phyloP scores from a whole-genome alignment of 2,113 vertebrate genomes.

The Eolophus roseicapilla region DNA sequence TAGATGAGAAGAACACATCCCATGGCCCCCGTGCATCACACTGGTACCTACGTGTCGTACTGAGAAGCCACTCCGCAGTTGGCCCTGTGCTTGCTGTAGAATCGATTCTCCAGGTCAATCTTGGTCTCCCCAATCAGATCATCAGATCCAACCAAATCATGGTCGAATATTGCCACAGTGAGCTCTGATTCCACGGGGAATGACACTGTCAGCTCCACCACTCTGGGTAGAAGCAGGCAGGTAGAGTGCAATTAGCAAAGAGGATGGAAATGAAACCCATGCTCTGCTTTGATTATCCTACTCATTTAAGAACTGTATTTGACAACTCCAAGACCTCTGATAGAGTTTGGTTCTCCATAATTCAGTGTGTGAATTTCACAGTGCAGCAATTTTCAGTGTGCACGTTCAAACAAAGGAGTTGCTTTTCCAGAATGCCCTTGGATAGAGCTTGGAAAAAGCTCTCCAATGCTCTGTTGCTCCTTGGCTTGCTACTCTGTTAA shows the following conservation, averaged over 20 bases:
- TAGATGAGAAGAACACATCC: not conserved
- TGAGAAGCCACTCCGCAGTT: constrained; percentile 85
- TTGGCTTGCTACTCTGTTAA: not conserved
- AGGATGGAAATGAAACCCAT: not conserved
- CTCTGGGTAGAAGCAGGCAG: constrained; percentile 68
- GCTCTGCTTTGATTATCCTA: not conserved
- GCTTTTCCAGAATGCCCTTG: not conserved
- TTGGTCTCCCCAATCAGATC: constrained; percentile 90
- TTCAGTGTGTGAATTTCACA: not conserved
- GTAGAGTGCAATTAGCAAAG: not conserved
- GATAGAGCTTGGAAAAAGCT: not conserved
- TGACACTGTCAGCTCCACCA: constrained; percentile 87
- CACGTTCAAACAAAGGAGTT: not conserved
- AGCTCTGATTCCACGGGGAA: constrained; percentile 90
- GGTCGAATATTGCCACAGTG: constrained; percentile 83
- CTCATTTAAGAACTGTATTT: not conserved
- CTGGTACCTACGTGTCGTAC: constrained; percentile 83
- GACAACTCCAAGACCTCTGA: not conserved
- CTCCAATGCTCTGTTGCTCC: not conserved
- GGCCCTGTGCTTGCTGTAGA: constrained; percentile 89
- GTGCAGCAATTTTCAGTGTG: not conserved
- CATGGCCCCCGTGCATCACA: not conserved
- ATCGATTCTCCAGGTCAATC: constrained; percentile 91
- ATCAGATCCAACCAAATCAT: constrained; percentile 88
- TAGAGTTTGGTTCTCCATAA: not conserved